A percentile compares a stretch with the other conserved stretches of the same genome.
Evolutionary conservation across 2,113 vertebrate genomes (phyloP).

Genomic region (Ameiurus melas): DNA sequence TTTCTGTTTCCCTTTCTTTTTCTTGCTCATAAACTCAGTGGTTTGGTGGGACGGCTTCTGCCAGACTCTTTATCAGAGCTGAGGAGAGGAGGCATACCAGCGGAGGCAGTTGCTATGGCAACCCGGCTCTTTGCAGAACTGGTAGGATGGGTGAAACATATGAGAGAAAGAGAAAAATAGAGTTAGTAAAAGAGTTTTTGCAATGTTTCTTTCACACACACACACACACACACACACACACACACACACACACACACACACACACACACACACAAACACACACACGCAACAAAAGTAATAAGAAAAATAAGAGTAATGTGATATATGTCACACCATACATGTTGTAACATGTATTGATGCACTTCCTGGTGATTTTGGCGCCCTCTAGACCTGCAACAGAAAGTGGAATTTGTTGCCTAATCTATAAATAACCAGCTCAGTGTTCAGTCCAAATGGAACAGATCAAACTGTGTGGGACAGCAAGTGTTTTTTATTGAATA

Average conservation of each 20-base stretch:
- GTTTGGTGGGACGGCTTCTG: constrained; percentile 55
- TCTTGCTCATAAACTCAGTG: constrained; percentile 55
- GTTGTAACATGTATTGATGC: constrained; percentile 13
- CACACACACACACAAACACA: neutral
- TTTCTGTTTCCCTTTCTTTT: constrained; percentile 6
- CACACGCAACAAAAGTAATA: constrained; percentile 9
- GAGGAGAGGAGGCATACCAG: constrained; percentile 55
- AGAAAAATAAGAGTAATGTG: constrained; percentile 3
- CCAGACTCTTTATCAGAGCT: constrained; percentile 50
- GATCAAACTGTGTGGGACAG: constrained; percentile 23
- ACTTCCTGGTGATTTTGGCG: constrained; percentile 18
- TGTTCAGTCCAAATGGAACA: constrained; percentile 15
- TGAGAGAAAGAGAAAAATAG: constrained; percentile 12
- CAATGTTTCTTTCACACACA: neutral
- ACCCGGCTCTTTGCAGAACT: constrained; percentile 51
- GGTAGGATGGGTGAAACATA: constrained; percentile 42
- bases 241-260: neutral
- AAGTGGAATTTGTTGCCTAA: constrained; percentile 19
- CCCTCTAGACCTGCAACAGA: constrained; percentile 31
- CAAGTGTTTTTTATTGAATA: neutral
- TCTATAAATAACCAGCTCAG: constrained; percentile 32
- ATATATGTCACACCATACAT: constrained; percentile 7
- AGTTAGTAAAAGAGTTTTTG: constrained; percentile 29
- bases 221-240: neutral
- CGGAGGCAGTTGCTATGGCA: constrained; percentile 73